phyloP scores from a whole-genome alignment of 2,113 vertebrate species.

The Coptodon bakossiorum region DNA sequence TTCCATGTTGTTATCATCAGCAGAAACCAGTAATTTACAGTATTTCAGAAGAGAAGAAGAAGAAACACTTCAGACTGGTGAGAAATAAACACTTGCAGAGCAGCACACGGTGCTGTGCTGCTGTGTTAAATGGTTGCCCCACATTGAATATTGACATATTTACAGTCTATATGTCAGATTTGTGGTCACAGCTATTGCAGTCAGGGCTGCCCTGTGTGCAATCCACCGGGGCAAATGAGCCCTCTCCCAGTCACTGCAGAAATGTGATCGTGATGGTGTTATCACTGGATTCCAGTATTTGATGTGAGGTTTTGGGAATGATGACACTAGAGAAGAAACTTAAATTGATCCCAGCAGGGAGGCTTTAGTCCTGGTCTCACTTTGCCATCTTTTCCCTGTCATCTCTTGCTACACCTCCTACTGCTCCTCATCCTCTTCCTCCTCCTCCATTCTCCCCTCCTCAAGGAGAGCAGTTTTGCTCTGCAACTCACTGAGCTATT shows the following conservation, averaged over 20 bases:
- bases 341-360: neutral
- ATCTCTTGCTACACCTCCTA: constrained; percentile 33
- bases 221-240: neutral
- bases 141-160: neutral
- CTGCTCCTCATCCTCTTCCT: neutral
- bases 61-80: neutral
- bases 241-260: neutral
- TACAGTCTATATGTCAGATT: neutral
- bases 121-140: neutral
- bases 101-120: neutral
- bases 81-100: neutral
- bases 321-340: neutral
- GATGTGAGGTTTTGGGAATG: neutral
- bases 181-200: neutral
- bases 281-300: neutral
- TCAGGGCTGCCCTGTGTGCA: neutral
- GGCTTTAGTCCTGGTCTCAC: constrained; percentile 2
- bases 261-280: neutral
- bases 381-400: constrained; percentile 40
- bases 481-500: constrained; percentile 72
- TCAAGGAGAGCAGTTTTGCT: constrained; percentile 67
- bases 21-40: neutral
- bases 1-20: neutral
- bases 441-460: constrained; percentile 36
- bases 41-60: neutral